These are phyloP conservation scores for Lonchura striata DNA, from an alignment of 2,113 vertebrate genomes.

Conservation along the genomic window DNA sequence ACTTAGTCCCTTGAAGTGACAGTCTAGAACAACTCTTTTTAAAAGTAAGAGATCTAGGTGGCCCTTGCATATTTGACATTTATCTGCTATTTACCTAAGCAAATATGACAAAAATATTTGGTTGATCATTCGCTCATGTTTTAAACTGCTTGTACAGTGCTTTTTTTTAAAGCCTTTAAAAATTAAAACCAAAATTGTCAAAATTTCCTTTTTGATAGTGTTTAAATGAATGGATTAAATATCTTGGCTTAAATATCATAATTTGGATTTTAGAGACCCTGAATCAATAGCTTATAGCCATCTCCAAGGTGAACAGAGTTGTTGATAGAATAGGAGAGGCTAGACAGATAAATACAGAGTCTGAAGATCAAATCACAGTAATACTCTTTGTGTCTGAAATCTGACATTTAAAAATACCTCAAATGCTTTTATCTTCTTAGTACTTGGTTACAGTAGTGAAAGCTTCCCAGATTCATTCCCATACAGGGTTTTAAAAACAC, in stretches of 20 bases:
- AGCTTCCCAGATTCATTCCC: neutral
- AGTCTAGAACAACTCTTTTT: neutral
- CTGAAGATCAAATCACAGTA: constrained; percentile 28
- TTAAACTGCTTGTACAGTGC: neutral
- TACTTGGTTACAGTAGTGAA: neutral
- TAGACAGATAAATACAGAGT: constrained; percentile 23
- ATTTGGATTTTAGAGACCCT: neutral
- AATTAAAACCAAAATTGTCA: neutral
- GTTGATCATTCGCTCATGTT: neutral
- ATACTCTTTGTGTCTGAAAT: constrained; percentile 1
- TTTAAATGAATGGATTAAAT: neutral
- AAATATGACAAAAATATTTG: neutral
- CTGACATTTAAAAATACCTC: constrained; percentile 40
- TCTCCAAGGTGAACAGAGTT: neutral
- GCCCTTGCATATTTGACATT: neutral
- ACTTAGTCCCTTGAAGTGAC: neutral
- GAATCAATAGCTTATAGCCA: neutral
- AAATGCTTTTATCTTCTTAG: neutral
- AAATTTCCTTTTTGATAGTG: neutral
- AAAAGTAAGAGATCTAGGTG: neutral
- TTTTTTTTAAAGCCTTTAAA: neutral
- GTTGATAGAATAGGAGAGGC: neutral
- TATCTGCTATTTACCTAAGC: neutral
- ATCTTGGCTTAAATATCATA: neutral
- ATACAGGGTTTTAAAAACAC: neutral